A percentile compares a stretch with the other conserved stretches of the same genome.
Conservation (phyloP, 2,888 invertebrate genomes). For the Oligia strigilis region DNA sequence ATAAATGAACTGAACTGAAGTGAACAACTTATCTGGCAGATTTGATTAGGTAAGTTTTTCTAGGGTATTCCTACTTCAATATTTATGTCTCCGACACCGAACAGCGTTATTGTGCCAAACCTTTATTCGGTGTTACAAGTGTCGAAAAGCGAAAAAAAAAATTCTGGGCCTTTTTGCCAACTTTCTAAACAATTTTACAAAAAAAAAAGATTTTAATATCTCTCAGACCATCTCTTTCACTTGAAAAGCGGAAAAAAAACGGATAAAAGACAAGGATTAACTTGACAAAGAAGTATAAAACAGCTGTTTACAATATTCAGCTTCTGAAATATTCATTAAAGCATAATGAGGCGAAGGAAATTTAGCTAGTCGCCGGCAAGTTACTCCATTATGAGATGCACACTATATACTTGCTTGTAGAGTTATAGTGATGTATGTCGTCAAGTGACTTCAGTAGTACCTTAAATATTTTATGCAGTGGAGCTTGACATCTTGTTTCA, state of each 20-base stretch:
- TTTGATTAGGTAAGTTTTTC: neutral
- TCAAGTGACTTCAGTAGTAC: no score
- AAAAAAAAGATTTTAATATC: slow-evolving; percentile 7
- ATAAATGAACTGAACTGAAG: neutral
- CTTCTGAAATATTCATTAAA: slow-evolving; percentile 46
- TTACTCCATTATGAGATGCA: slow-evolving; percentile 40
- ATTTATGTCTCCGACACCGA: neutral
- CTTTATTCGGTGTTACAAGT: neutral
- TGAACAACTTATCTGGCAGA: neutral
- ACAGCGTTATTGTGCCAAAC: neutral
- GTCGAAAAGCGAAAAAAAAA: neutral
- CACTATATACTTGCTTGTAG: slow-evolving; percentile 5
- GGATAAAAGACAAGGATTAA: slow-evolving; percentile 27
- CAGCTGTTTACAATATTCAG: slow-evolving; percentile 41
- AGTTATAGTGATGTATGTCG: neutral
- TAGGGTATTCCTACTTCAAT: neutral
- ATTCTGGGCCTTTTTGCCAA: neutral
- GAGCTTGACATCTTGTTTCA: neutral
- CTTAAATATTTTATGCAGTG: neutral
- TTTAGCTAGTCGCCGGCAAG: slow-evolving; percentile 55
- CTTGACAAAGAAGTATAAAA: slow-evolving; percentile 25
- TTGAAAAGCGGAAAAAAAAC: slow-evolving; percentile 11
- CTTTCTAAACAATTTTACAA: neutral
- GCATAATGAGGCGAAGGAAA: slow-evolving; percentile 61
- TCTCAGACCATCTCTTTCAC: neutral